Evolutionary conservation across 2,888 invertebrate genomes (phyloP).

Genomic region (Sialis fuliginosa): DNA sequence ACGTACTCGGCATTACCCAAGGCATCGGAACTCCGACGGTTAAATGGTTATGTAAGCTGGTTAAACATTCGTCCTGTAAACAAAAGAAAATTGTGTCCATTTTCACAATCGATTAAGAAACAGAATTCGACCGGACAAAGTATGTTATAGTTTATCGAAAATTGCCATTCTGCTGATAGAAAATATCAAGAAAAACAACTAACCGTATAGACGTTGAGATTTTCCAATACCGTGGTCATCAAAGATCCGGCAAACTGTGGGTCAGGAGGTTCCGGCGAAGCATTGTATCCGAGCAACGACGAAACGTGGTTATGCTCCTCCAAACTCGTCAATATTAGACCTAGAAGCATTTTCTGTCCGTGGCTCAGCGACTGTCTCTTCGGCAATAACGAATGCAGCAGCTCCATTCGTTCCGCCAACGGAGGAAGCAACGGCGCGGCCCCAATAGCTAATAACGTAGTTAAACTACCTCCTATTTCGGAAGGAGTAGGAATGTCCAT

Average conservation of each 20-base stretch:
- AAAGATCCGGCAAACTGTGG: constrained; percentile 26
- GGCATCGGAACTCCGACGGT: not conserved
- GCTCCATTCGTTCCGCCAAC: constrained; percentile 35
- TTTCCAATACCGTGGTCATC: constrained; percentile 35
- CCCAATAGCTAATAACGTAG: constrained; percentile 37
- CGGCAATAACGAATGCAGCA: constrained; percentile 35
- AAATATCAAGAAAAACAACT: no score
- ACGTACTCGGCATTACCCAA: constrained; percentile 14
- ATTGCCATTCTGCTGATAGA: no score
- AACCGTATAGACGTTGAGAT: constrained; percentile 34
- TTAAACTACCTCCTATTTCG: constrained; percentile 32
- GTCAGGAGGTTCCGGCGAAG: constrained; percentile 8
- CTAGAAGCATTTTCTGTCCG: constrained; percentile 40
- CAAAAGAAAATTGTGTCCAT: not conserved
- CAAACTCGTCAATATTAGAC: constrained; percentile 38
- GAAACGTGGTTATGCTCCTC: constrained; percentile 40
- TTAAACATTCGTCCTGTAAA: constrained; percentile 21
- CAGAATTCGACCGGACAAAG: no score
- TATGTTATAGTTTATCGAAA: no score
- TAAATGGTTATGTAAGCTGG: constrained; percentile 13
- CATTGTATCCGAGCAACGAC: constrained; percentile 31
- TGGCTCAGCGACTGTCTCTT: constrained; percentile 25
- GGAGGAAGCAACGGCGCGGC: constrained; percentile 39
- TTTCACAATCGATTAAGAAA: no score
- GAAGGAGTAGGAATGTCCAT: constrained; percentile 28